phyloP scores from a whole-genome alignment of 2,113 vertebrate genomes.

The Oreochromis spilurus region DNA sequence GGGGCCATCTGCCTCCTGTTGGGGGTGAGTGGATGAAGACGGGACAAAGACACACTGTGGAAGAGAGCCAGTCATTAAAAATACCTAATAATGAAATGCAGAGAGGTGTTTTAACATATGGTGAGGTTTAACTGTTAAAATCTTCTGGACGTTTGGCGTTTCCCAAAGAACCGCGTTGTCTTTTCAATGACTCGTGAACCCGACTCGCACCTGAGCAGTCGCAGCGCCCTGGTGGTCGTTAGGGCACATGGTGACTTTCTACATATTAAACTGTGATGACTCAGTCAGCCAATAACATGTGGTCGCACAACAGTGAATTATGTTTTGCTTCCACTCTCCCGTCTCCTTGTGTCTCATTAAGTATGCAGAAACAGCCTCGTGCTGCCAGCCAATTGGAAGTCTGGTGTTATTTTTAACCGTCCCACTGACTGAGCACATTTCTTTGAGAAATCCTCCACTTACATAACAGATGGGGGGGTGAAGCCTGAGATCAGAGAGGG shows the following conservation, averaged over 20 bases:
- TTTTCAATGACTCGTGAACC: neutral
- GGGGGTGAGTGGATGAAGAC: neutral
- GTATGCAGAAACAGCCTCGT: neutral
- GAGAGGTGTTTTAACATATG: too few relatives aligned
- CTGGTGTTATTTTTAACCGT: constrained; percentile 39
- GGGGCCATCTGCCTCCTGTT: neutral
- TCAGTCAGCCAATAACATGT: neutral
- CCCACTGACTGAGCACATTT: constrained; percentile 47
- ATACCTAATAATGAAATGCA: neutral
- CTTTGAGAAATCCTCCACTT: neutral
- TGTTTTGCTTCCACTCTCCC: constrained; percentile 8
- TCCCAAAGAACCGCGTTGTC: neutral
- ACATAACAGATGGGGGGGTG: neutral
- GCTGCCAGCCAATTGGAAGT: constrained; percentile 9
- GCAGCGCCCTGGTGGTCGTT: neutral
- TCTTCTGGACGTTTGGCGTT: neutral
- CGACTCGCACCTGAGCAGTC: neutral
- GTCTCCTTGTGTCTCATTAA: neutral
- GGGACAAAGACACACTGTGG: neutral
- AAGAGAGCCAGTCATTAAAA: neutral
- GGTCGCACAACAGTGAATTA: neutral
- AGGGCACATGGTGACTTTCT: neutral
- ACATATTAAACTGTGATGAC: neutral
- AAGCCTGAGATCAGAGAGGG: constrained; percentile 12
- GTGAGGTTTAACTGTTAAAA: neutral